phyloP scores from a whole-genome alignment of 2,888 invertebrate genomes.

The Coecobrya sp. region DNA sequence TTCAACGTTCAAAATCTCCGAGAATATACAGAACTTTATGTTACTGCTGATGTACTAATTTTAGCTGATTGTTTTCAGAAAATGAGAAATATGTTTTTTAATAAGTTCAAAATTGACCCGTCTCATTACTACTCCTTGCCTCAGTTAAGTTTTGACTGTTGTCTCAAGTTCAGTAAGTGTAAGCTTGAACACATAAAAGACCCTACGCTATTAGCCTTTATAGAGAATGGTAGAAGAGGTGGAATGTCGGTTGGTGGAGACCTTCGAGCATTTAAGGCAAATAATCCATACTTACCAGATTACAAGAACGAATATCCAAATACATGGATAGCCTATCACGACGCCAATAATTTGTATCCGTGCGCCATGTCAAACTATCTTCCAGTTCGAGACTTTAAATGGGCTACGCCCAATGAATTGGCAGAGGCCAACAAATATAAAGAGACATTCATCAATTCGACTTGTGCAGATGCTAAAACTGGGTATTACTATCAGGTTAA shows the following conservation, averaged over 20 bases:
- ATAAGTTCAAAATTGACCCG: background rate
- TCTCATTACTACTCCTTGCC: background rate
- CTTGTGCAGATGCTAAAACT: background rate
- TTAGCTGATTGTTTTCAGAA: background rate
- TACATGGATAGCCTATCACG: background rate
- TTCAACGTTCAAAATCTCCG: background rate
- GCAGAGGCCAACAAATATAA: background rate
- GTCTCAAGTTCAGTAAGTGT: background rate
- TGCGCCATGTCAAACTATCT: background rate
- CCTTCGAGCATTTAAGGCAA: background rate
- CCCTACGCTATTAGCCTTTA: background rate
- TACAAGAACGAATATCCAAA: background rate
- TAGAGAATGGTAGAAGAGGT: background rate
- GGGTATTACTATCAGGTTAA: background rate
- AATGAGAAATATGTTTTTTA: background rate
- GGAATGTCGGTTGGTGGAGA: slow-evolving; percentile 11
- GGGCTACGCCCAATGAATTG: background rate
- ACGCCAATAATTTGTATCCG: background rate
- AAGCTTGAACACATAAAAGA: slow-evolving; percentile 3
- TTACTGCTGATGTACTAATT: background rate
- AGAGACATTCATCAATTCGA: background rate
- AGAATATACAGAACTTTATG: slow-evolving; percentile 39
- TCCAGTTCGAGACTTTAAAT: background rate
- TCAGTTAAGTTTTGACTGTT: background rate
- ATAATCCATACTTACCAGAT: background rate